Conservation (phyloP, 2,888 invertebrate species). For the Neoitamus cyanurus region DNA sequence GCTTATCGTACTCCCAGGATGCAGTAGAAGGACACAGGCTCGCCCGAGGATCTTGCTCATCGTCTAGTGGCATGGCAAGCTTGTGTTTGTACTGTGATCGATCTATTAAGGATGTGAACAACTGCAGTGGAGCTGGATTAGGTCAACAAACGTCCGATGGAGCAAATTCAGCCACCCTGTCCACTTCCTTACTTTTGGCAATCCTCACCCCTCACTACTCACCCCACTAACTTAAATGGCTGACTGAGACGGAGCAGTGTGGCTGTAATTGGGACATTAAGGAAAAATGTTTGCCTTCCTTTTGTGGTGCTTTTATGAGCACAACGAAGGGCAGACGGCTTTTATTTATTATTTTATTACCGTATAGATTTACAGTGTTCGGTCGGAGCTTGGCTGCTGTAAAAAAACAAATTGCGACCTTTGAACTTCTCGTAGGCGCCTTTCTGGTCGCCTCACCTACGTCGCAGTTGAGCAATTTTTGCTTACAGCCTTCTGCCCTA, state of each 20-base stretch:
- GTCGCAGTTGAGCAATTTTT: not conserved
- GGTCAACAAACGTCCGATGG: not conserved
- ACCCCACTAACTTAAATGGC: not conserved
- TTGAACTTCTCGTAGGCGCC: not conserved
- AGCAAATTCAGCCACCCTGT: not conserved
- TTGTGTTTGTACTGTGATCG: not conserved
- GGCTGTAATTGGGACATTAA: not conserved
- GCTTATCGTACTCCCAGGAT: not conserved
- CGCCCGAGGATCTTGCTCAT: not conserved
- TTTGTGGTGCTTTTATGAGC: not conserved
- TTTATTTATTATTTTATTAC: conserved; percentile 1
- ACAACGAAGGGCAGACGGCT: not conserved
- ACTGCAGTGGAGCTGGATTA: not conserved
- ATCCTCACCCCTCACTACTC: not conserved
- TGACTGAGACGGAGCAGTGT: not conserved
- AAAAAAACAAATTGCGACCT: not conserved
- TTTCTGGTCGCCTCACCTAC: not conserved
- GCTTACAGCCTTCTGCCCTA: not conserved
- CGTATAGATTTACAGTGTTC: not conserved
- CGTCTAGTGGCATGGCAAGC: not conserved
- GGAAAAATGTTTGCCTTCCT: not conserved
- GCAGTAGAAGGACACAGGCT: not conserved
- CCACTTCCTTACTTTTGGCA: not conserved
- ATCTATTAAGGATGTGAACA: not conserved
- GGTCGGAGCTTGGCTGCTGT: not conserved